Evolutionary conservation across 2,888 invertebrate species (phyloP).

Genomic region (Phorcus lineatus): DNA sequence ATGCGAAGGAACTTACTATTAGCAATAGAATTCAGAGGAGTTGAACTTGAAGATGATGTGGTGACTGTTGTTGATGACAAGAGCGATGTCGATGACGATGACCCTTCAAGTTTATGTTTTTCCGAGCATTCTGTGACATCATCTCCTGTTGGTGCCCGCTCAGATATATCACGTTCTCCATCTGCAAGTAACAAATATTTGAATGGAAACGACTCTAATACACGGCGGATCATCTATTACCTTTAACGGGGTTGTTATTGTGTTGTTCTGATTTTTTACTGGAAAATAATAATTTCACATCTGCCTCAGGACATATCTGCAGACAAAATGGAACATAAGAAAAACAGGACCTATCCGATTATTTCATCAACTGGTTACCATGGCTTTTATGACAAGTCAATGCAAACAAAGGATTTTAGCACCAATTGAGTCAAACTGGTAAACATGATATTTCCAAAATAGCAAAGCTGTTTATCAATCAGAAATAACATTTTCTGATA

Average conservation of each 20-base stretch:
- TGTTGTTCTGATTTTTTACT: too few species aligned
- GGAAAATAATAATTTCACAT: too few species aligned
- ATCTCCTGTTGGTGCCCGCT: neutral
- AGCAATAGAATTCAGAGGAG: neutral
- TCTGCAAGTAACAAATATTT: neutral
- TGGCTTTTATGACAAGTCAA: too few species aligned
- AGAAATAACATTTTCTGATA: too few species aligned
- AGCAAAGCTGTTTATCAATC: neutral
- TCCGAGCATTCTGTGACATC: neutral
- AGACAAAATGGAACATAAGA: too few species aligned
- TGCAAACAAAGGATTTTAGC: too few species aligned
- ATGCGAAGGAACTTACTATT: neutral
- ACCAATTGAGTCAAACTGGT: neutral
- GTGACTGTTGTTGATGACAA: neutral
- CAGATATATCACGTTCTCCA: constrained; percentile 17
- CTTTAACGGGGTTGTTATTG: too few species aligned
- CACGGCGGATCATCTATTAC: too few species aligned
- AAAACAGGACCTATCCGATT: too few species aligned
- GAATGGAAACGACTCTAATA: neutral
- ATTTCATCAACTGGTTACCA: too few species aligned
- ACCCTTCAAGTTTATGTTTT: neutral
- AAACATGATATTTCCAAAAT: neutral
- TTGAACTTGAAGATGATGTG: neutral
- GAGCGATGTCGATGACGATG: constrained; percentile 11
- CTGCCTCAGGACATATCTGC: too few species aligned